phyloP scores from a whole-genome alignment of 2,113 vertebrate genomes.

The Peromyscus maniculatus region DNA sequence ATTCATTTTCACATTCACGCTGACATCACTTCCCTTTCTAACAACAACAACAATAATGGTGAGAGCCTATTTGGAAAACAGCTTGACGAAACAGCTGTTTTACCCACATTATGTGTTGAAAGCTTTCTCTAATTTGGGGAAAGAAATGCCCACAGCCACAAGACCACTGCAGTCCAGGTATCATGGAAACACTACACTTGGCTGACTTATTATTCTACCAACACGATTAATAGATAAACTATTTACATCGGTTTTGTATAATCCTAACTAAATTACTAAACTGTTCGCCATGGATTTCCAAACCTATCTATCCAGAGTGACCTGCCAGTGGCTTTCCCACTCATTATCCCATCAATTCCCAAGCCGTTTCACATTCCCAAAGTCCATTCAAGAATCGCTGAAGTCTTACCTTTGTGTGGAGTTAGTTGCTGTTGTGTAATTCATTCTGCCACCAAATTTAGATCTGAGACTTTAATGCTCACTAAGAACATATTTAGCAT shows the following conservation, averaged over 20 bases:
- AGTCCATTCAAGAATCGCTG: not conserved
- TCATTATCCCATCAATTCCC: not conserved
- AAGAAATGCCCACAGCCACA: slow-evolving; percentile 48
- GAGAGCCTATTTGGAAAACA: slow-evolving; percentile 81
- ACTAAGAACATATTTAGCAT: not conserved
- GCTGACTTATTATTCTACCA: slow-evolving; percentile 35
- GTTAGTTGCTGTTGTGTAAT: not conserved
- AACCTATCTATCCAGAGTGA: not conserved
- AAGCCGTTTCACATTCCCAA: not conserved
- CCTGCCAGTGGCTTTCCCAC: not conserved
- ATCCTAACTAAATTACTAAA: slow-evolving; percentile 40
- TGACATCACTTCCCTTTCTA: slow-evolving; percentile 81
- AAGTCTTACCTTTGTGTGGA: not conserved
- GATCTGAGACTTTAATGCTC: slow-evolving; percentile 56
- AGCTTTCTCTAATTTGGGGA: slow-evolving; percentile 71
- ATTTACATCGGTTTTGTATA: not conserved
- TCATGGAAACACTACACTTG: not conserved
- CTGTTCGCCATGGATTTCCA: not conserved
- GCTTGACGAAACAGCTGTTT: slow-evolving; percentile 82
- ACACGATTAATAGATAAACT: not conserved
- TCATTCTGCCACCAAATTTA: slow-evolving; percentile 30
- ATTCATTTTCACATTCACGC: slow-evolving; percentile 82
- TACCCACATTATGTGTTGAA: slow-evolving; percentile 68
- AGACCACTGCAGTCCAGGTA: slow-evolving; percentile 61
- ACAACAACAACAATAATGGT: slow-evolving; percentile 82